phyloP scores from a whole-genome alignment of 1,140 invertebrate species.

The Zaprionus capensis region DNA sequence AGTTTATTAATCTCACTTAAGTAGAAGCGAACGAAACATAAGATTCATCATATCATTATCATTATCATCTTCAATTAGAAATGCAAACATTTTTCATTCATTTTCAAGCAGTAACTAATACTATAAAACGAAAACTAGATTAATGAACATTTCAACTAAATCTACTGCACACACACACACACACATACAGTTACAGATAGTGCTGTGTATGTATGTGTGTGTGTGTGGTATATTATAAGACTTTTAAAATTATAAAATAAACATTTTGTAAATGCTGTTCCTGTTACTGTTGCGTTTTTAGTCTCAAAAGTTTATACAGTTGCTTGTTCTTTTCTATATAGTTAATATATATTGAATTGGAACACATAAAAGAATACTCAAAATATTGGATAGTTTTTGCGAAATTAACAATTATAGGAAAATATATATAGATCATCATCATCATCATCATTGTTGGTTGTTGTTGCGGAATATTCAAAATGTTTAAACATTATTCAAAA shows the following conservation, averaged over 20 bases:
- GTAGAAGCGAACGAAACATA: conserved; percentile 53
- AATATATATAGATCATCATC: conserved; percentile 24
- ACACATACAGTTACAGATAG: background rate
- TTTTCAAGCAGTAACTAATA: conserved; percentile 40
- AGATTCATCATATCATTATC: conserved; percentile 16
- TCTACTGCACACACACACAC: background rate
- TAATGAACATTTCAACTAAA: conserved; percentile 1
- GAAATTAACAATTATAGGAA: conserved; percentile 37
- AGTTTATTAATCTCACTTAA: conserved; percentile 79
- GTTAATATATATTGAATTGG: conserved; percentile 33
- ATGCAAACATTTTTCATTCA: conserved; percentile 56
- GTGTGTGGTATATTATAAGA: conserved; percentile 36
- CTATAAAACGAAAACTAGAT: conserved; percentile 1
- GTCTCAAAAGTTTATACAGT: conserved; percentile 73
- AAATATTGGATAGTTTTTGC: conserved; percentile 7
- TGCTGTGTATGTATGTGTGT: conserved; percentile 9
- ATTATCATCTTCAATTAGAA: conserved; percentile 14
- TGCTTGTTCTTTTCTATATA: conserved; percentile 40
- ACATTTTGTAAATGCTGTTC: conserved; percentile 82
- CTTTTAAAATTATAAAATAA: conserved; percentile 70
- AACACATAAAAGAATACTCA: conserved; percentile 43
- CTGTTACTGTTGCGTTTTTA: conserved; percentile 82
- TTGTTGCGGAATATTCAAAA: conserved; percentile 15
- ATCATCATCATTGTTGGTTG: background rate
- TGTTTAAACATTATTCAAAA: conserved; percentile 17